Evolutionary conservation across 2,888 invertebrate genomes (phyloP).

Genomic region (Cylloceria caligata): DNA sequence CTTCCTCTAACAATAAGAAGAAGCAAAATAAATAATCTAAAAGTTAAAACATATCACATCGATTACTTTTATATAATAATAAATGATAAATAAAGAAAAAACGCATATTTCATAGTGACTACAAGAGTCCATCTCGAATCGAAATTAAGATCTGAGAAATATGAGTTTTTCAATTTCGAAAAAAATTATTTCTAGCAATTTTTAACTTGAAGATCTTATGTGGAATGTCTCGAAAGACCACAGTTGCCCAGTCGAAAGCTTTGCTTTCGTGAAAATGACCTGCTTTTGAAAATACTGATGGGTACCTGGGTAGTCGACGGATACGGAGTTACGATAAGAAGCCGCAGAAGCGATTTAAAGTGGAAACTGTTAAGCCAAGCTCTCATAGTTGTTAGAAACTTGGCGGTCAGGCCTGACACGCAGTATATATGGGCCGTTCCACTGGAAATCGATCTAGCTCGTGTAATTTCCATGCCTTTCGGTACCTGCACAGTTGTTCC

Average conservation of each 20-base stretch:
- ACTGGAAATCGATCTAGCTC: background rate
- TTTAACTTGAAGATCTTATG: background rate
- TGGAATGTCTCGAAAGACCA: background rate
- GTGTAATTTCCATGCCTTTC: background rate
- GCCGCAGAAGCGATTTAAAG: slow-evolving; percentile 55
- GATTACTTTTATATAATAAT: too few relatives aligned
- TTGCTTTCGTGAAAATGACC: slow-evolving; percentile 33
- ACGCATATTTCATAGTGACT: too few relatives aligned
- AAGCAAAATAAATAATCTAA: too few relatives aligned
- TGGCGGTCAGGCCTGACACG: slow-evolving; percentile 29
- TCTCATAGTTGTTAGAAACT: slow-evolving; percentile 53
- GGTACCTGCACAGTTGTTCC: too few relatives aligned
- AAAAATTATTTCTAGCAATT: background rate
- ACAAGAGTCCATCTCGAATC: background rate
- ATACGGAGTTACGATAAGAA: slow-evolving; percentile 59
- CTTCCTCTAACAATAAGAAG: too few relatives aligned
- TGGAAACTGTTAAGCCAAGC: slow-evolving; percentile 45
- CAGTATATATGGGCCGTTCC: background rate
- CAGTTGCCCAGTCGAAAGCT: slow-evolving; percentile 2
- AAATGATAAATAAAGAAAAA: too few relatives aligned
- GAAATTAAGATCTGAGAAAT: background rate
- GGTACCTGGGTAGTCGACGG: slow-evolving; percentile 47
- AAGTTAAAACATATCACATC: too few relatives aligned
- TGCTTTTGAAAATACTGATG: slow-evolving; percentile 60
- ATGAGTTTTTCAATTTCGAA: background rate